phyloP scores from a whole-genome alignment of 1,140 invertebrate genomes.

The Idris sp. region DNA sequence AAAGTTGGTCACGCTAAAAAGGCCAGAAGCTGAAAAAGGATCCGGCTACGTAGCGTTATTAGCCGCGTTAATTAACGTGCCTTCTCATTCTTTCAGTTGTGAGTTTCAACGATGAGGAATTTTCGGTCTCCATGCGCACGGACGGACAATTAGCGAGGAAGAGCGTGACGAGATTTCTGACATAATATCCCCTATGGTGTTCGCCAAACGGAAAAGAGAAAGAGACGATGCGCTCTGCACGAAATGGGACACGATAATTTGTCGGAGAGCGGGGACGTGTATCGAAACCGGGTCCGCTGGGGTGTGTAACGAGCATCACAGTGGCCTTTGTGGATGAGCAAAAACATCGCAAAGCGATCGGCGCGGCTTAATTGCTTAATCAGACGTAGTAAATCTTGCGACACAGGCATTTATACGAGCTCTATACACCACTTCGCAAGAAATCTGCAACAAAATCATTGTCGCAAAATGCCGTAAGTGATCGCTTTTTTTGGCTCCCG shows the following conservation, averaged over 20 bases:
- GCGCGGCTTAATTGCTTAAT: constrained; percentile 75
- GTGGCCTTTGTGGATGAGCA: constrained; percentile 51
- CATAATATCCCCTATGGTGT: constrained; percentile 56
- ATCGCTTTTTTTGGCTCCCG: constrained; percentile 28
- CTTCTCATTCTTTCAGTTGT: constrained; percentile 63
- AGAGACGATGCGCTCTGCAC: neutral
- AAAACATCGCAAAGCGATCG: constrained; percentile 62
- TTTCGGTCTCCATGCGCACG: constrained; percentile 59
- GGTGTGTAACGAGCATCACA: constrained; percentile 66
- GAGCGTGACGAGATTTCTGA: constrained; percentile 67
- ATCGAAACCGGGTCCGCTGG: constrained; percentile 58
- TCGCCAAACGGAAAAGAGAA: constrained; percentile 16
- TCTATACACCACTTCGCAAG: constrained; percentile 10
- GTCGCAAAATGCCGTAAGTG: constrained; percentile 19
- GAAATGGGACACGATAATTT: constrained; percentile 51
- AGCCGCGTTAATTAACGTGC: constrained; percentile 71
- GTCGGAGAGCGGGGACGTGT: constrained; percentile 18
- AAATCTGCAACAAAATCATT: constrained; percentile 34
- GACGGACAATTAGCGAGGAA: constrained; percentile 65
- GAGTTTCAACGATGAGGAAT: constrained; percentile 69
- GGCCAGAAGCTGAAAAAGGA: constrained; percentile 59
- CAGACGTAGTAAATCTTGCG: constrained; percentile 76
- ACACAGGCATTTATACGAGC: constrained; percentile 69
- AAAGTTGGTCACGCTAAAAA: constrained; percentile 63
- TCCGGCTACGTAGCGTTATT: constrained; percentile 66